These are phyloP conservation scores for Mycteria americana DNA, from an alignment of 2,797 vertebrate genomes.

Conservation along the genomic window DNA sequence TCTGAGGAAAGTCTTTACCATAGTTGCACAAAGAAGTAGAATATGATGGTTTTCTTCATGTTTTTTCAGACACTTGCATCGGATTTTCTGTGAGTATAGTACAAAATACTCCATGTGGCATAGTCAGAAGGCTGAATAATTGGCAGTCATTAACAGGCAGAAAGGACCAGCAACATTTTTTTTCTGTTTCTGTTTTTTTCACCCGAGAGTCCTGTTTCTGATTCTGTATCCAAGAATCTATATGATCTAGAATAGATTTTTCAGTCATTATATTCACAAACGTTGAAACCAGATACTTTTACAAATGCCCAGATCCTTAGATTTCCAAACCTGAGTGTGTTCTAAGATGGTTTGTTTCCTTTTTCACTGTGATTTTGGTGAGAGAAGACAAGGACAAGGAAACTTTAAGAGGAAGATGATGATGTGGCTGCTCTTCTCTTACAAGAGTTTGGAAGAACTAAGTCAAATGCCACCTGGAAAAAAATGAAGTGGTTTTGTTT, in stretches of 20 bases:
- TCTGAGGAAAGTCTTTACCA: background rate
- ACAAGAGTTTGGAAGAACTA: background rate
- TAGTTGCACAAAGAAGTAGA: background rate
- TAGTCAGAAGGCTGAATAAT: background rate
- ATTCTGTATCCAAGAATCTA: background rate
- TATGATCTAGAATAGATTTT: background rate
- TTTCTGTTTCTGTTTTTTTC: background rate
- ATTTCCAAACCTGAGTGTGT: background rate
- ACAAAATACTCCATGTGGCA: background rate
- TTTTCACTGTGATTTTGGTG: background rate
- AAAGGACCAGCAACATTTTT: background rate
- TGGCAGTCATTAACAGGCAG: background rate
- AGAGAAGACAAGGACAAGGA: background rate
- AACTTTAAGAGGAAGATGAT: background rate
- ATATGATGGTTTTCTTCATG: background rate
- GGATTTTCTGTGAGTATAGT: background rate
- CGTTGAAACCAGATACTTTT: background rate
- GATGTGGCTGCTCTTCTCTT: background rate
- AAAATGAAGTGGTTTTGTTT: background rate
- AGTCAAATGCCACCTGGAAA: background rate
- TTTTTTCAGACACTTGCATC: background rate
- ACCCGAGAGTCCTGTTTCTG: background rate
- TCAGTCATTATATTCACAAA: background rate
- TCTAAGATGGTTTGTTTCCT: background rate
- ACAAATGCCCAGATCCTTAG: background rate